Conservation (phyloP, 2,888 invertebrate genomes). For the Meghimatium bilineatum region DNA sequence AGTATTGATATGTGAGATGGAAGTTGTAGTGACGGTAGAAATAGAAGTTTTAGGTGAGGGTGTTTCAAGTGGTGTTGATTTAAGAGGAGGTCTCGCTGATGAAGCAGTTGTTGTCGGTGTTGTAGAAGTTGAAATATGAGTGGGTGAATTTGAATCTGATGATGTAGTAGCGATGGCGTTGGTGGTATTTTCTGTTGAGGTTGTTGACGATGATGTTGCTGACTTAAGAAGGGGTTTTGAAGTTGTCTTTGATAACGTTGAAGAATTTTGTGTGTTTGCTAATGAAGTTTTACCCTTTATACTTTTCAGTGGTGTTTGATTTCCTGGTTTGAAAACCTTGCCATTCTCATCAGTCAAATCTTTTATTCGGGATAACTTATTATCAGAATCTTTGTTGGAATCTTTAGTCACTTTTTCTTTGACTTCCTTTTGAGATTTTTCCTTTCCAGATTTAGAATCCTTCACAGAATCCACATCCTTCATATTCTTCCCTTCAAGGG, state of each 20-base stretch:
- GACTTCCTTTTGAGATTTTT: constrained; percentile 13
- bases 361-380: not conserved
- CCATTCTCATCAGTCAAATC: not conserved
- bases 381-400: not conserved
- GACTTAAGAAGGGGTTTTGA: not conserved
- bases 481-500: constrained; percentile 22
- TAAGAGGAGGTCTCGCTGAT: no score
- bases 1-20: not conserved
- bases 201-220: not conserved
- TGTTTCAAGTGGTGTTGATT: no score
- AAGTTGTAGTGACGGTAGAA: no score
- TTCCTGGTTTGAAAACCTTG: not conserved
- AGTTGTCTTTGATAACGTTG: not conserved
- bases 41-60: no score
- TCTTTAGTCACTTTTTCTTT: constrained; percentile 30
- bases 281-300: not conserved
- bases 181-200: not conserved
- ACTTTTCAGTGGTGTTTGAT: not conserved
- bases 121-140: not conserved
- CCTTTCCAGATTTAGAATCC: constrained; percentile 32
- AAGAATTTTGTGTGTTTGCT: not conserved
- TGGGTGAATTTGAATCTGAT: not conserved
- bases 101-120: not conserved
- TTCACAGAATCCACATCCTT: not conserved
- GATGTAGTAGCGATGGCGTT: not conserved